Evolutionary conservation across 2,113 vertebrate genomes (phyloP).

Genomic region (Dasyurus viverrinus): DNA sequence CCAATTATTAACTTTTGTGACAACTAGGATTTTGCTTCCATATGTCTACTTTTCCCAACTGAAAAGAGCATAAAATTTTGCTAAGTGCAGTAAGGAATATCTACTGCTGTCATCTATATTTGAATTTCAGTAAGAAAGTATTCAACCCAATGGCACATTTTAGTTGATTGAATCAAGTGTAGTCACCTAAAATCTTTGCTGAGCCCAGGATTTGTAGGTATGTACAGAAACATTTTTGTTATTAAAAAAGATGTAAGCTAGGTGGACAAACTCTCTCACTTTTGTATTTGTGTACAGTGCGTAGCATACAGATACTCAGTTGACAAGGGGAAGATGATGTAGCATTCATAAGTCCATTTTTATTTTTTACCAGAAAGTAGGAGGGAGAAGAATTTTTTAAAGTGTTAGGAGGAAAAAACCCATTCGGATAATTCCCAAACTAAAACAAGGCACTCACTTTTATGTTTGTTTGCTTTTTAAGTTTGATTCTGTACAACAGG

Average conservation of each 20-base stretch:
- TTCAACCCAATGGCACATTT: background rate
- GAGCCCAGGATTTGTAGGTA: background rate
- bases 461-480: background rate
- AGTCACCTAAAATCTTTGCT: background rate
- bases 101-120: background rate
- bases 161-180: background rate
- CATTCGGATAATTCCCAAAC: background rate
- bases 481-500: background rate
- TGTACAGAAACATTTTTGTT: background rate
- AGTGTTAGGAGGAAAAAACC: background rate
- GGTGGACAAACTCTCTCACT: background rate
- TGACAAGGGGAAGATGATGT: background rate
- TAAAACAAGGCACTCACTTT: background rate
- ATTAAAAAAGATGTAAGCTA: background rate
- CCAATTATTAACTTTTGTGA: background rate
- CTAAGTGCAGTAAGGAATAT: background rate
- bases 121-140: background rate
- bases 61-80: background rate
- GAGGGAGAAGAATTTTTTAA: background rate
- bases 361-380: background rate
- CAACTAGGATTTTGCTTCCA: background rate
- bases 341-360: background rate
- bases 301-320: background rate
- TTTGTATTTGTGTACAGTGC: background rate
- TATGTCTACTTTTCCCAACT: background rate